phyloP scores from a whole-genome alignment of 2,888 invertebrate species.

The Tryphoninae sp. region DNA sequence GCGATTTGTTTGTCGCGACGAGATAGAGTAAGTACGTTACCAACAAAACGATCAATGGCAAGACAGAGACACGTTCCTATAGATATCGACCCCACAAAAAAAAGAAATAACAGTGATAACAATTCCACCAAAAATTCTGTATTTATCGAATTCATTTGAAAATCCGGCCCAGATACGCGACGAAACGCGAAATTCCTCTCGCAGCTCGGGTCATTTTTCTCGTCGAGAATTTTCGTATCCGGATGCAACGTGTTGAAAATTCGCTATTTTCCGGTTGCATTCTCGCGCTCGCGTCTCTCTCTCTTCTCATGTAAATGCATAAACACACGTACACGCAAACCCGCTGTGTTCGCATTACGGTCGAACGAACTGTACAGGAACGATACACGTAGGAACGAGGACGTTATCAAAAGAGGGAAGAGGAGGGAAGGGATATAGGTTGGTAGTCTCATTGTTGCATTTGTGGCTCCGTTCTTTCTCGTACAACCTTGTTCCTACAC shows the following conservation, averaged over 20 bases:
- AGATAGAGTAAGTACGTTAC: background rate
- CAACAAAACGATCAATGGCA: background rate
- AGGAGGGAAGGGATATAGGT: conserved; percentile 23
- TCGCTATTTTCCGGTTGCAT: conserved; percentile 49
- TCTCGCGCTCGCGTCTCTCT: conserved; percentile 25
- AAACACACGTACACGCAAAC: background rate
- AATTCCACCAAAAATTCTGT: conserved; percentile 9
- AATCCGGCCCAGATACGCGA: conserved; percentile 70
- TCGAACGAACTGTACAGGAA: conserved; percentile 50
- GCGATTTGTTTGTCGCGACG: conserved; percentile 24
- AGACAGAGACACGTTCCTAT: background rate
- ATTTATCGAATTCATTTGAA: conserved; percentile 27
- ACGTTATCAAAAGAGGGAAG: conserved; percentile 32
- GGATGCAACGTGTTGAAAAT: conserved; percentile 54
- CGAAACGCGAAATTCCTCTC: conserved; percentile 65
- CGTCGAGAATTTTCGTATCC: conserved; percentile 45
- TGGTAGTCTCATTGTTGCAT: conserved; percentile 43
- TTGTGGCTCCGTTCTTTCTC: conserved; percentile 22
- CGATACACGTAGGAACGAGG: conserved; percentile 53
- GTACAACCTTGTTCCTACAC: background rate
- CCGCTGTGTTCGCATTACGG: conserved; percentile 31
- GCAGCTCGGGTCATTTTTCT: conserved; percentile 27
- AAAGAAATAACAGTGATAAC: background rate
- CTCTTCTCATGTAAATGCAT: conserved; percentile 10
- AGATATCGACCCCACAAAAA: background rate